phyloP scores from a whole-genome alignment of 2,888 invertebrate genomes.

The Osmoderma eremita region DNA sequence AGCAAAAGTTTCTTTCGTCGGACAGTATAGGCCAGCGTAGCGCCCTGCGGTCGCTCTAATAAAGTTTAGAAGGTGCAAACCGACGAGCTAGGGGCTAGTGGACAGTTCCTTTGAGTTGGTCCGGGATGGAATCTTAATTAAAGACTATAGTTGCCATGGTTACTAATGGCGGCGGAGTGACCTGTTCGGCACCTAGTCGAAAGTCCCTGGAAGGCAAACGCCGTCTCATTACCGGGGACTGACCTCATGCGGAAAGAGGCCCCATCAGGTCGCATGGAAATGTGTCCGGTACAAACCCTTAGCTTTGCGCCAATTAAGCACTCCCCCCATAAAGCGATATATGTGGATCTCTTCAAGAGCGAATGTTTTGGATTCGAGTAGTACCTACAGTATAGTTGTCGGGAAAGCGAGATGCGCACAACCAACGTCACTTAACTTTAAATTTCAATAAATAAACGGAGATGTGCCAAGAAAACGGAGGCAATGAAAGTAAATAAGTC shows the following conservation, averaged over 20 bases:
- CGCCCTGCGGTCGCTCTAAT: conserved; percentile 19
- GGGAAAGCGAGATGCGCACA: too few species aligned
- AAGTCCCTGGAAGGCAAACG: conserved; percentile 51
- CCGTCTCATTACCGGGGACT: conserved; percentile 52
- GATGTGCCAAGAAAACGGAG: too few species aligned
- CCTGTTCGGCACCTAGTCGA: conserved; percentile 49
- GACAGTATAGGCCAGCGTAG: not conserved
- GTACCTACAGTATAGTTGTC: too few species aligned
- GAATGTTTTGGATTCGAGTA: too few species aligned
- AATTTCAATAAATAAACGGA: too few species aligned
- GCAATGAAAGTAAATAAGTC: too few species aligned
- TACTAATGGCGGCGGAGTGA: conserved; percentile 54
- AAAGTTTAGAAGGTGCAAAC: conserved; percentile 48
- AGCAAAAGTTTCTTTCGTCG: conserved; percentile 20
- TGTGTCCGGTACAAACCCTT: conserved; percentile 33
- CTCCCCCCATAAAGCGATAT: too few species aligned
- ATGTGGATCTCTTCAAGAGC: too few species aligned
- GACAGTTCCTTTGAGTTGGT: conserved; percentile 53
- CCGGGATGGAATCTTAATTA: conserved; percentile 55
- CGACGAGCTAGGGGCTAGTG: conserved; percentile 47
- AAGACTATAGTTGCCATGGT: conserved; percentile 55
- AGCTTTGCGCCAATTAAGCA: conserved; percentile 33
- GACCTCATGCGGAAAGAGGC: conserved; percentile 47
- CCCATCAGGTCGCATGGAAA: conserved; percentile 44
- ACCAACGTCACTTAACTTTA: too few species aligned